phyloP scores from a whole-genome alignment of 2,113 vertebrate species.

The Tetrao urogallus region DNA sequence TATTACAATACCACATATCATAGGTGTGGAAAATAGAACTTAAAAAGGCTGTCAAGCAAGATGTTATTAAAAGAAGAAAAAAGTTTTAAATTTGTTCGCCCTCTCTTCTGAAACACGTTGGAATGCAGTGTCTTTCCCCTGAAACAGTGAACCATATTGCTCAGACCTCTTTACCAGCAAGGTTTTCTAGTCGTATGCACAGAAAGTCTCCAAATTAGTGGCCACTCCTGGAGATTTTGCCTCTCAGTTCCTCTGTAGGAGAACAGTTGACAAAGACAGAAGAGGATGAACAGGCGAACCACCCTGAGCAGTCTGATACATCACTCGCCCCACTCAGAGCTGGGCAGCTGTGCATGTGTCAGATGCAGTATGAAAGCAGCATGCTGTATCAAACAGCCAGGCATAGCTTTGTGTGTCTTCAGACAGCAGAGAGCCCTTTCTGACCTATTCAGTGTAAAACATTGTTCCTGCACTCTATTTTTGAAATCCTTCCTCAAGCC shows the following conservation, averaged over 20 bases:
- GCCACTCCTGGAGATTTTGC: background rate
- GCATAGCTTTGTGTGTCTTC: background rate
- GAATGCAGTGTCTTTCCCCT: background rate
- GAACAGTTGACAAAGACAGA: background rate
- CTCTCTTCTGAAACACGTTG: background rate
- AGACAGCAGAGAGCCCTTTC: background rate
- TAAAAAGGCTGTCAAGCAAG: background rate
- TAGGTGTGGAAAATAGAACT: background rate
- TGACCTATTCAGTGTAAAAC: background rate
- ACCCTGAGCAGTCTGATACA: background rate
- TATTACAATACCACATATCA: background rate
- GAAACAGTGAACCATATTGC: background rate
- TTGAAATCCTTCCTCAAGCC: background rate
- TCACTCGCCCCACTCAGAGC: background rate
- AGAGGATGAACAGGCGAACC: background rate
- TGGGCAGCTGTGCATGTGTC: background rate
- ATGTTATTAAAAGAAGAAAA: background rate
- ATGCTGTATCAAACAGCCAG: background rate
- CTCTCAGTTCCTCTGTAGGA: background rate
- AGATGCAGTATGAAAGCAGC: background rate
- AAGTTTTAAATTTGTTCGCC: background rate
- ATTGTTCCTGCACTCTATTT: background rate
- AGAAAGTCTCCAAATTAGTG: background rate
- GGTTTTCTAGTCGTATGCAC: background rate
- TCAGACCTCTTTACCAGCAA: background rate